Conservation (phyloP, 2,113 vertebrate species). For the Dissostichus mawsoni region DNA sequence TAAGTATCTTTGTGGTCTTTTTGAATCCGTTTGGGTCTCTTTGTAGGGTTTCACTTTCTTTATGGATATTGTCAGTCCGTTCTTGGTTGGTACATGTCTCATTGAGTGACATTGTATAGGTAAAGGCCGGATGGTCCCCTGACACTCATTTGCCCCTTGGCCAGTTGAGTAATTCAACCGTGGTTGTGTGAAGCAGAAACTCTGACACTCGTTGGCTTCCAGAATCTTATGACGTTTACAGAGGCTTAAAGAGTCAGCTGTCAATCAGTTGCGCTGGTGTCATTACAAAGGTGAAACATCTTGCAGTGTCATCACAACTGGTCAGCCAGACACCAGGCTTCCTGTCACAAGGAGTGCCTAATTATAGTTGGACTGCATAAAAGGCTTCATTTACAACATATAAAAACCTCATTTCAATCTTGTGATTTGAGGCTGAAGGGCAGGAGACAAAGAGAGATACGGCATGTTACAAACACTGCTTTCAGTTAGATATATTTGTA, state of each 20-base stretch:
- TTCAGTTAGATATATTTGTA: neutral
- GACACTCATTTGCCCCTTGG: too few species aligned
- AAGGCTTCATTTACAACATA: constrained; percentile 65
- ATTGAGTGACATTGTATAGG: too few species aligned
- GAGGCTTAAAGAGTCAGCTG: constrained; percentile 55
- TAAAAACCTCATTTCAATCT: constrained; percentile 65
- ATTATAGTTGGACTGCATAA: constrained; percentile 64
- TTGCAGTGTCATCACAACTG: constrained; percentile 80
- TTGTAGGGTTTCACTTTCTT: too few species aligned
- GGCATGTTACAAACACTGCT: constrained; percentile 6
- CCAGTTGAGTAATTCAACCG: too few species aligned
- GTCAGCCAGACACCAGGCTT: constrained; percentile 78
- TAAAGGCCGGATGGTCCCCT: too few species aligned
- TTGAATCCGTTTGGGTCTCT: too few species aligned
- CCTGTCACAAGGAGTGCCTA: constrained; percentile 68
- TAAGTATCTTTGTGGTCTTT: too few species aligned
- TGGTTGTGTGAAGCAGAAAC: neutral
- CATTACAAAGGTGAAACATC: constrained; percentile 77
- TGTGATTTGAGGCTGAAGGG: constrained; percentile 61
- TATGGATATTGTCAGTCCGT: too few species aligned
- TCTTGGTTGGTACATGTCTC: too few species aligned
- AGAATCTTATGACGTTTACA: constrained; percentile 10
- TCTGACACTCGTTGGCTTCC: constrained; percentile 14
- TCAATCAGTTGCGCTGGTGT: constrained; percentile 81
- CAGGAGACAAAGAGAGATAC: constrained; percentile 21